phyloP scores from a whole-genome alignment of 2,888 invertebrate species.

The Lithophane leautieri region DNA sequence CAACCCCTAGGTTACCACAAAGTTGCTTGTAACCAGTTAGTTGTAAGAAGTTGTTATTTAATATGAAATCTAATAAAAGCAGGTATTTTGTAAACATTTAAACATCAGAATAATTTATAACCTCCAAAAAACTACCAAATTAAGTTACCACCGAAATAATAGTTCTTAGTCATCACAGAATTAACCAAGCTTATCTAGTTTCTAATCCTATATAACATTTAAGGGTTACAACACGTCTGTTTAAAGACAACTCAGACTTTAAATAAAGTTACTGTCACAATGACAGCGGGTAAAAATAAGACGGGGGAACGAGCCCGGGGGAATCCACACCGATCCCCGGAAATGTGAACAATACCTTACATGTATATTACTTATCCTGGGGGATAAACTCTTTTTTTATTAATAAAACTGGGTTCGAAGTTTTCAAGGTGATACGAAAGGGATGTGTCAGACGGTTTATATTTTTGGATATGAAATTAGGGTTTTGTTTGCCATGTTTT shows the following conservation, averaged over 20 bases:
- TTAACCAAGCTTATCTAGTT: background rate
- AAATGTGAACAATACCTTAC: constrained; percentile 43
- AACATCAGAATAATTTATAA: background rate
- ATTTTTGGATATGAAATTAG: constrained; percentile 4
- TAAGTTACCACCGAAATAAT: background rate
- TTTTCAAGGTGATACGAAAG: constrained; percentile 23
- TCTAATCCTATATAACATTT: constrained; percentile 4
- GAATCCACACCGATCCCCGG: constrained; percentile 42
- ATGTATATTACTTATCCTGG: constrained; percentile 47
- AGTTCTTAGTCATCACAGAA: background rate
- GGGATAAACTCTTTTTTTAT: constrained; percentile 56
- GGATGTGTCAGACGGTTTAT: background rate
- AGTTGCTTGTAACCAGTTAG: background rate
- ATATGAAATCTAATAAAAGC: background rate
- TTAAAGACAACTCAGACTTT: constrained; percentile 13
- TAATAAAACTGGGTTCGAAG: constrained; percentile 47
- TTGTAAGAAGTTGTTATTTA: background rate
- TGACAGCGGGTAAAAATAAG: constrained; percentile 52
- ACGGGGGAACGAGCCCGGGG: constrained; percentile 43
- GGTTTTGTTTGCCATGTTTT: background rate
- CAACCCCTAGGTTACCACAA: background rate
- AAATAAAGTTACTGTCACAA: constrained; percentile 47
- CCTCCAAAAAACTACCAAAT: constrained; percentile 5
- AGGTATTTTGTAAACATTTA: background rate
- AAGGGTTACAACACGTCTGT: background rate